Conservation (phyloP, 2,113 vertebrate species). For the Dromiciops gliroides region DNA sequence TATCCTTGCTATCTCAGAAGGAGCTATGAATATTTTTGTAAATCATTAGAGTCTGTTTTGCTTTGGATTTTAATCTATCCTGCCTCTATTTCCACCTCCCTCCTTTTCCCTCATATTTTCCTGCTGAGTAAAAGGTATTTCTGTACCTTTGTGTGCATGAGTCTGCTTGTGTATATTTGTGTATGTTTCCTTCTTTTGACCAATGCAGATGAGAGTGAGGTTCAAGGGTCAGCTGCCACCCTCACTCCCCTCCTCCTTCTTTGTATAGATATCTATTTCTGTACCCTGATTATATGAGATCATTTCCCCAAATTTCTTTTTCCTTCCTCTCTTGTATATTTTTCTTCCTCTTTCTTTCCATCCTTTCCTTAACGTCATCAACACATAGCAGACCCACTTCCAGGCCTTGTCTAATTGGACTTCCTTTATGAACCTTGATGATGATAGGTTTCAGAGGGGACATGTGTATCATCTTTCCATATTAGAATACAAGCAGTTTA, state of each 20-base stretch:
- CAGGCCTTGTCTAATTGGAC: not conserved
- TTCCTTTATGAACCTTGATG: not conserved
- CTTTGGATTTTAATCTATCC: not conserved
- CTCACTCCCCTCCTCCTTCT: not conserved
- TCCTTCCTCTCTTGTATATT: not conserved
- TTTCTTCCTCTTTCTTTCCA: not conserved
- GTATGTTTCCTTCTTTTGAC: not conserved
- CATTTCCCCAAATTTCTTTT: not conserved
- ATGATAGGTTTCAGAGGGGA: not conserved
- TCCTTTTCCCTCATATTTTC: not conserved
- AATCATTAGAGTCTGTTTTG: not conserved
- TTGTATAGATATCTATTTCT: not conserved
- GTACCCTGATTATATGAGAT: not conserved
- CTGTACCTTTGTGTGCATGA: not conserved
- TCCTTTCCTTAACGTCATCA: not conserved
- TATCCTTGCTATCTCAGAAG: no score
- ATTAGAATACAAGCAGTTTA: not conserved
- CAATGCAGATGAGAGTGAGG: not conserved
- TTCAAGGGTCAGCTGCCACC: not conserved
- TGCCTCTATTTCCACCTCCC: not conserved
- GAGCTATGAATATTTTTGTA: no score
- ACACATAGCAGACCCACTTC: not conserved
- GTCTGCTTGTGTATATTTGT: not conserved
- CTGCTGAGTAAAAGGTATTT: not conserved
- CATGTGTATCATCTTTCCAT: not conserved